Conservation (phyloP, 2,113 vertebrate genomes). For the Amphilophus citrinellus region DNA sequence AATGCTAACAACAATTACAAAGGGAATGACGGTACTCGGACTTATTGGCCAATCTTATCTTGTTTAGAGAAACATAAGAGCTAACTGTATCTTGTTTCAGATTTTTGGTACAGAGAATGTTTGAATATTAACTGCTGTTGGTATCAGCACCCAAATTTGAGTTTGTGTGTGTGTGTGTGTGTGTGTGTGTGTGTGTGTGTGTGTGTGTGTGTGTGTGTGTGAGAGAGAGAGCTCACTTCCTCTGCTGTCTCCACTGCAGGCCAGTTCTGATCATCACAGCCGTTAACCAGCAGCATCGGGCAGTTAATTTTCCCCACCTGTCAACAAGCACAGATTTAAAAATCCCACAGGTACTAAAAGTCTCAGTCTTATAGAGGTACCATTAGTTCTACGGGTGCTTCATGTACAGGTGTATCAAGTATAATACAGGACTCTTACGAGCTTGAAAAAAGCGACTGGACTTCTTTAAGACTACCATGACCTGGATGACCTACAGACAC, state of each 20-base stretch:
- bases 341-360: neutral
- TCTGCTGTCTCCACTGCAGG: constrained; percentile 66
- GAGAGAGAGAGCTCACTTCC: constrained; percentile 54
- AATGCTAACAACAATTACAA: neutral
- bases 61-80: too few relatives aligned
- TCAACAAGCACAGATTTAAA: neutral
- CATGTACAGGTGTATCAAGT: neutral
- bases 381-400: neutral
- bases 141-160: too few relatives aligned
- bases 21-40: too few relatives aligned
- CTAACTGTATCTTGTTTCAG: too few relatives aligned
- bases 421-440: neutral
- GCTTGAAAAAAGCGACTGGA: too few relatives aligned
- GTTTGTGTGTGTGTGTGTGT: too few relatives aligned
- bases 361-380: neutral
- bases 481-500: too few relatives aligned
- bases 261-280: constrained; percentile 78
- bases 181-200: neutral
- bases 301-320: constrained; percentile 78
- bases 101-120: too few relatives aligned
- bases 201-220: neutral
- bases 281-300: constrained; percentile 76
- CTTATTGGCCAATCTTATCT: too few relatives aligned
- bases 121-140: too few relatives aligned
- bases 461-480: too few relatives aligned